Conservation (phyloP, 1,140 invertebrate species). For the Macrobrachium nipponense region DNA sequence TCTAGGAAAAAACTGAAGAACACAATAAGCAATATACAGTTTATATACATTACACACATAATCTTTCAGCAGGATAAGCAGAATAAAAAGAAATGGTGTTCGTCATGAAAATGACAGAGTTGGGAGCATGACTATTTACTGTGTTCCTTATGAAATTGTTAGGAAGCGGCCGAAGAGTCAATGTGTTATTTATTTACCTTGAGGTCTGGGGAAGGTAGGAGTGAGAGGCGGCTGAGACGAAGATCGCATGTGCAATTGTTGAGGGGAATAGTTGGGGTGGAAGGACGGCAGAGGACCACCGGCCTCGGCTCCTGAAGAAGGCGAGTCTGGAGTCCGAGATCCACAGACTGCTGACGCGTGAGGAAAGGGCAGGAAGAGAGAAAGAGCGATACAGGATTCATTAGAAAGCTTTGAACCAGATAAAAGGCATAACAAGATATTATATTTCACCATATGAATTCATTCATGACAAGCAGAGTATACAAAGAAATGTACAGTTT, state of each 20-base stretch:
- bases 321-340: conserved; percentile 60
- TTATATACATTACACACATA: no score
- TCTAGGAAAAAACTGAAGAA: no score
- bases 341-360: conserved; percentile 65
- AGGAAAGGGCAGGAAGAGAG: conserved; percentile 16
- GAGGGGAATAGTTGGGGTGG: conserved; percentile 53
- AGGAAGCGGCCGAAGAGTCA: neutral
- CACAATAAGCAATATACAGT: no score
- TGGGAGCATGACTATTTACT: no score
- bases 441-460: no score
- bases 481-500: no score
- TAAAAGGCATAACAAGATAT: neutral
- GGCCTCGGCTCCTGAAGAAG: conserved; percentile 64
- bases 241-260: conserved; percentile 49
- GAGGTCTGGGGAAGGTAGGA: conserved; percentile 46
- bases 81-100: neutral
- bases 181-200: conserved; percentile 25
- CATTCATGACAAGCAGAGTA: no score
- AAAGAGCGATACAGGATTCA: conserved; percentile 3
- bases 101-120: neutral
- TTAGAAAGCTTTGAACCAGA: neutral
- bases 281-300: conserved; percentile 63
- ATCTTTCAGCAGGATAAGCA: no score
- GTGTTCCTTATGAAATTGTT: neutral
- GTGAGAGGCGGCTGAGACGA: conserved; percentile 39